Evolutionary conservation across 2,797 vertebrate genomes (phyloP).

Genomic region (Xiphorhynchus erythropygius): DNA sequence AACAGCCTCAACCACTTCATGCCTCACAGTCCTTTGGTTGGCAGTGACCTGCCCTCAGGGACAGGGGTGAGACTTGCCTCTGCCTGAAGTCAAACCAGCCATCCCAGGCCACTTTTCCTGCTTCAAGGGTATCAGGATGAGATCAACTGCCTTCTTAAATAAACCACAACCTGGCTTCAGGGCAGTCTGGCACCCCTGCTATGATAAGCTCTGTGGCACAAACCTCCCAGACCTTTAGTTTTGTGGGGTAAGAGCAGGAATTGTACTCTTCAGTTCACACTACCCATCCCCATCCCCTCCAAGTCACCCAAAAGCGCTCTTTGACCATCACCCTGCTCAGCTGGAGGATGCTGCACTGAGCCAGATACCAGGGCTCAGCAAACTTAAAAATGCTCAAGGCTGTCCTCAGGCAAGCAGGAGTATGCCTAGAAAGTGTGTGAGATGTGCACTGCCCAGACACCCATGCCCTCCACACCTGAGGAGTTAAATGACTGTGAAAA

Average conservation of each 20-base stretch:
- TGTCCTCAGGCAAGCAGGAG: neutral
- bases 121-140: neutral
- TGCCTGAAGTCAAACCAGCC: neutral
- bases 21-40: neutral
- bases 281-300: neutral
- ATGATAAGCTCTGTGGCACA: neutral
- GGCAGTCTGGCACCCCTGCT: slow-evolving; percentile 12
- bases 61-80: neutral
- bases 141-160: neutral
- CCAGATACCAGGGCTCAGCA: neutral
- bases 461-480: neutral
- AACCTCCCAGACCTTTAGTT: neutral
- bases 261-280: fast-evolving
- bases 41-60: neutral
- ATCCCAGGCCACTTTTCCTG: neutral
- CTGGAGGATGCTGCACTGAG: neutral
- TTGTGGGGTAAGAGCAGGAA: neutral
- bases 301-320: neutral
- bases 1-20: neutral
- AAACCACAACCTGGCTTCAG: neutral
- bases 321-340: neutral
- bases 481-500: neutral
- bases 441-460: neutral
- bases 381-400: neutral
- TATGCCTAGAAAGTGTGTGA: neutral